Conservation (phyloP, 2,888 invertebrate genomes). For the Limnephilus marmoratus region DNA sequence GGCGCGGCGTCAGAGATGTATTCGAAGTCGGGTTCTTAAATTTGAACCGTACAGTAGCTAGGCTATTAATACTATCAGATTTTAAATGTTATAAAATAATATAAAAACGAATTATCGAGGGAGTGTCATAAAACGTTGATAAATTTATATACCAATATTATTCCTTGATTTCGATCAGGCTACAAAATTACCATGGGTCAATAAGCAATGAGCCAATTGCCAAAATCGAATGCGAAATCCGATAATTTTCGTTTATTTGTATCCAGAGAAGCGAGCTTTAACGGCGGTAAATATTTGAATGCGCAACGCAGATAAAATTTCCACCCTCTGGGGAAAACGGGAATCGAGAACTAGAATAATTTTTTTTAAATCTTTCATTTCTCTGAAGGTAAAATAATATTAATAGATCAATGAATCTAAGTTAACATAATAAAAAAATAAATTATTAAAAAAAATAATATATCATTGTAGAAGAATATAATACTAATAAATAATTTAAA, state of each 20-base stretch:
- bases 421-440: background rate
- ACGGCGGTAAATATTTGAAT: background rate
- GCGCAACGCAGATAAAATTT: no score
- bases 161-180: background rate
- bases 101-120: no score
- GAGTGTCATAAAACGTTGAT: background rate
- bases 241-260: slow-evolving; percentile 11
- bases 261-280: background rate
- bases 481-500: no score
- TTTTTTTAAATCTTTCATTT: background rate
- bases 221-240: background rate
- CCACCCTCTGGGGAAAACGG: background rate
- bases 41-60: no score
- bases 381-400: background rate
- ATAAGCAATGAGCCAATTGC: background rate
- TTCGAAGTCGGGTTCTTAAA: no score
- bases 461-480: no score
- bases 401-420: background rate
- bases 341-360: background rate
- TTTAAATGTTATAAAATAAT: no score
- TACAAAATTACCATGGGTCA: background rate
- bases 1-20: no score
- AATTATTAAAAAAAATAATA: no score
- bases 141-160: background rate
- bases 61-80: no score